Evolutionary conservation across 30 jellyfish, hydroid and myxozoan genomes (phyloP).

Genomic region (Pseudorhiza aurosa): DNA sequence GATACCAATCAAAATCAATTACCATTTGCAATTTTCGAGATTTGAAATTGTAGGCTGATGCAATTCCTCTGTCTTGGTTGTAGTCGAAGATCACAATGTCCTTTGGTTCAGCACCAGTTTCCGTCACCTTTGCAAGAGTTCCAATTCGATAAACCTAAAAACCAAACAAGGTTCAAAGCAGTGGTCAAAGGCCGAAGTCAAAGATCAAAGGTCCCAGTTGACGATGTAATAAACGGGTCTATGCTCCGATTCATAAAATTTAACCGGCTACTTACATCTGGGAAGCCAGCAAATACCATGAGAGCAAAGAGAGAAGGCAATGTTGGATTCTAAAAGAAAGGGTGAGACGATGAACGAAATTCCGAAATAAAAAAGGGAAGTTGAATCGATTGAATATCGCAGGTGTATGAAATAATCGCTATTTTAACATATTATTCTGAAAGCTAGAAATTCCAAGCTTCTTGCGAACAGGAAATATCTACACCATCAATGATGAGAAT

Average conservation of each 20-base stretch:
- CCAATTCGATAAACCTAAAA: conserved; percentile 70
- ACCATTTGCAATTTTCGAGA: conserved; percentile 74
- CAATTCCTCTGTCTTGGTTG: conserved; percentile 65
- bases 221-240: no score
- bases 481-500: no score
- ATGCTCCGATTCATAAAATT: no score
- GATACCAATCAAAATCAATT: not conserved
- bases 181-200: no score
- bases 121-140: conserved; percentile 54
- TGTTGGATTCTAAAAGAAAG: conserved; percentile 75
- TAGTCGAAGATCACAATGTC: conserved; percentile 75
- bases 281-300: conserved; percentile 96
- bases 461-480: no score
- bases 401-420: no score
- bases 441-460: no score
- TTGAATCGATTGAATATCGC: no score
- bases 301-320: conserved; percentile 75
- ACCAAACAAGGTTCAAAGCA: no score
- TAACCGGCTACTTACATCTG: conserved; percentile 85
- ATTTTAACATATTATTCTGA: no score
- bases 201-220: no score
- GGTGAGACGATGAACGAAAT: not conserved
- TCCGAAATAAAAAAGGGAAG: not conserved
- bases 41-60: conserved; percentile 64
- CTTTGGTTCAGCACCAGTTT: conserved; percentile 67